Base-by-base conservation (phyloP, 1,140 invertebrate species). In the Chironomus striatipennis region DNA sequence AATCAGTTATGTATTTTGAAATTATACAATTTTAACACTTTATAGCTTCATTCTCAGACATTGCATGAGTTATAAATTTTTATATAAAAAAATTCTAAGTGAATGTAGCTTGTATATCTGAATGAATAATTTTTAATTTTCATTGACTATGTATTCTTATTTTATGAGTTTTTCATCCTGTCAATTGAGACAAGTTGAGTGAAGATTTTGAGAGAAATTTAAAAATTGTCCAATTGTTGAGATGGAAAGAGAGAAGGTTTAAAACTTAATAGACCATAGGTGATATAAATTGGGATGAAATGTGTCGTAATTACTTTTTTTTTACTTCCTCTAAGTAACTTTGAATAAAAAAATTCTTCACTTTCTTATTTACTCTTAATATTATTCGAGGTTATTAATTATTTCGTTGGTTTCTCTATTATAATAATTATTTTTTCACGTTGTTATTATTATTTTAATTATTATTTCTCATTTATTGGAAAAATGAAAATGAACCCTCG, bases 391-490 rank as follows among this genome's bases (percentile, higher is more conserved):
- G 47, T 57, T 57, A 57, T 57, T 57, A 57, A 15, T 57, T n/a
- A 57, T 57, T 57, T 57, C 47, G 47, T 57, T 57, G 47, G 47
- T 57, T 57, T 57, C 12, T 57, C 47, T 57, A 57, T n/a, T 34
- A 34, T 34, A 34, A n/a, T n/a, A n/a, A n/a, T n/a, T n/a, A n/a
- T n/a, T n/a, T n/a, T 57, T 57, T 57, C n/a, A 57, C 47, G 12
- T 34, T 57, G 15, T 57, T 57, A 12, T 57, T 57, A 12, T 57
- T 57, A n/a, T n/a, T n/a, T n/a, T n/a, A n/a, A n/a, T n/a, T n/a
- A n/a, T 57, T 57, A 57, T 57, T n/a, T 57, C 47, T 57, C 12
- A n/a, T 57, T 57, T 57, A n/a, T 57, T 57, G 47, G 47, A 57
- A 57, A 34, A 34, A 34, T 34, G 47, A 57, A 57, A 57, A 57